Evolutionary conservation across 2,113 vertebrate genomes (phyloP).

Genomic region (Callionymus lyra): DNA sequence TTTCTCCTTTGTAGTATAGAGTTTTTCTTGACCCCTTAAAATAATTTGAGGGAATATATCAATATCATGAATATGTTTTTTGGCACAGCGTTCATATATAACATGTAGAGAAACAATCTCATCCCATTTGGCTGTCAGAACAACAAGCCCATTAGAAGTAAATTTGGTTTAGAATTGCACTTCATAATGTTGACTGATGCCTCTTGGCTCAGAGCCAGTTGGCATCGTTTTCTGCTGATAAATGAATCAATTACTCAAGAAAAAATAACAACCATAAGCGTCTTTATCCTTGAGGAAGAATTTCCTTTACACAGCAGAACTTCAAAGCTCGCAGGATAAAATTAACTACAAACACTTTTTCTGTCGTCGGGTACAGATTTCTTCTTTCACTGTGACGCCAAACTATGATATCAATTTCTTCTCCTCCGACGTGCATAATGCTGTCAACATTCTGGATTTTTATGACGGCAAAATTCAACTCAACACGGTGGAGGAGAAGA

Average conservation of each 20-base stretch:
- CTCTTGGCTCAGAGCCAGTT: conserved; percentile 18
- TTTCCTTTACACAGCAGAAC: conserved; percentile 12
- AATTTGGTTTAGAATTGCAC: conserved; percentile 43
- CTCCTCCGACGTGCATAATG: conserved; percentile 30
- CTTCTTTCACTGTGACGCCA: conserved; percentile 50
- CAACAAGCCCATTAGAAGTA: conserved; percentile 27
- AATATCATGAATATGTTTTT: conserved; percentile 2
- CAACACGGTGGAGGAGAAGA: accelerated
- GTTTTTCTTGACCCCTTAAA: too few relatives aligned
- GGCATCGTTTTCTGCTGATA: conserved; percentile 34
- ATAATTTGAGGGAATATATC: too few relatives aligned
- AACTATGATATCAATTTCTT: conserved; percentile 66
- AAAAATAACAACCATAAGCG: conserved; percentile 38
- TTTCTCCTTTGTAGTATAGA: too few relatives aligned
- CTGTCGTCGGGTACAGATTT: conserved; percentile 44
- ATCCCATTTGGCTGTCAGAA: conserved; percentile 24
- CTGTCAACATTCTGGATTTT: conserved; percentile 44
- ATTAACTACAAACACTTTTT: conserved; percentile 2
- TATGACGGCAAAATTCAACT: not conserved
- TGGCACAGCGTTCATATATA: conserved; percentile 8
- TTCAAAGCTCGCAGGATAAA: not conserved
- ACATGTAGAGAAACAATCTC: conserved; percentile 15
- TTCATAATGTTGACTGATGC: conserved; percentile 39
- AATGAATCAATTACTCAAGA: conserved; percentile 37
- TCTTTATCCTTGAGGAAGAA: conserved; percentile 14